These are phyloP conservation scores for Lepidochitona cinerea DNA, from an alignment of 2,888 invertebrate species.

Conservation along the genomic window DNA sequence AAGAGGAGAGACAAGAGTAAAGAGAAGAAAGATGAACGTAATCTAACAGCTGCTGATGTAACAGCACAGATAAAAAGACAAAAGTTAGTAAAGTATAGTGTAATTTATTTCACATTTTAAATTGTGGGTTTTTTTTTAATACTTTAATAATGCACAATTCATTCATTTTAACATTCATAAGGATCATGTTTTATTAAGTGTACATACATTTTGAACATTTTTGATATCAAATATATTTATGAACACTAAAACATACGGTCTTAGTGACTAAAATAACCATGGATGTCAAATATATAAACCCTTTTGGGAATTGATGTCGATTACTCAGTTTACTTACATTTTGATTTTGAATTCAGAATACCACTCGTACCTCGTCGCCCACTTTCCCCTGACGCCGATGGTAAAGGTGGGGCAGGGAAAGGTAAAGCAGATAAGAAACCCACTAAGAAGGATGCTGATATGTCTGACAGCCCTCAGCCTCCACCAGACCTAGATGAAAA, in stretches of 20 bases:
- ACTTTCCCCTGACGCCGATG: slow-evolving; percentile 59
- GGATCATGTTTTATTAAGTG: no score
- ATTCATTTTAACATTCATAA: no score
- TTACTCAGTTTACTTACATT: no score
- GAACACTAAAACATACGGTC: no score
- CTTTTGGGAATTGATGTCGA: no score
- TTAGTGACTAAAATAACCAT: no score
- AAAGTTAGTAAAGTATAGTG: neutral
- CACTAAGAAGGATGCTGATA: slow-evolving; percentile 37
- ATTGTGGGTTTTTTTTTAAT: no score
- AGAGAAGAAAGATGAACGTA: slow-evolving; percentile 41
- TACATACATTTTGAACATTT: no score
- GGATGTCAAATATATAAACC: no score
- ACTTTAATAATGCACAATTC: no score
- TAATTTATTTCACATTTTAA: no score
- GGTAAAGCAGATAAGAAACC: slow-evolving; percentile 53
- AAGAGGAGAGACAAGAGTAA: slow-evolving; percentile 54
- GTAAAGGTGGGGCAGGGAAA: slow-evolving; percentile 51
- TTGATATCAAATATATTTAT: no score
- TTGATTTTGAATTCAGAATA: slow-evolving; percentile 53
- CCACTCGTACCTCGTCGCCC: slow-evolving; percentile 66
- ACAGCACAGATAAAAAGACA: slow-evolving; percentile 23
- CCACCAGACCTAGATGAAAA: slow-evolving; percentile 66
- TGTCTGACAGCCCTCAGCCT: slow-evolving; percentile 56
- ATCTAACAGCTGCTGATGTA: slow-evolving; percentile 29